Conservation (phyloP, 1,140 invertebrate genomes). For the Laodelphax striatellus region DNA sequence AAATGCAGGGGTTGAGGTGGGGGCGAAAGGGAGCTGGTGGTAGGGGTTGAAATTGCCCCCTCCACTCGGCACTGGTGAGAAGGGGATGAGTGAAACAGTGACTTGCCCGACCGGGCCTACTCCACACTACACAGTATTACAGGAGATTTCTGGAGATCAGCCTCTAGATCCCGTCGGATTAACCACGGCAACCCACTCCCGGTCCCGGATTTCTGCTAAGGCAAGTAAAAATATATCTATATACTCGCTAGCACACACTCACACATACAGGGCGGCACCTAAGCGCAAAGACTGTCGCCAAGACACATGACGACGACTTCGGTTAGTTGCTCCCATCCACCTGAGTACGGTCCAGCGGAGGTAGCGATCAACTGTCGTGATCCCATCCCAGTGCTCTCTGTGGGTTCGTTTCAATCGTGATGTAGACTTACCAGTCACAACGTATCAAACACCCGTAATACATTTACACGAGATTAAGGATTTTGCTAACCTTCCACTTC, state of each 20-base stretch:
- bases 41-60: not conserved
- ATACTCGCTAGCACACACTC: not conserved
- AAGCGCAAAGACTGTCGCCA: not conserved
- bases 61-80: not conserved
- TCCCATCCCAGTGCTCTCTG: too few relatives aligned
- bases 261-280: not conserved
- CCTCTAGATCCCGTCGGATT: not conserved
- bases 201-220: not conserved
- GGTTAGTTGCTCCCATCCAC: not conserved
- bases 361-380: not conserved
- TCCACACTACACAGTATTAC: not conserved
- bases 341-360: not conserved
- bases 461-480: too few relatives aligned
- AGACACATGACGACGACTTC: not conserved
- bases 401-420: too few relatives aligned
- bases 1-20: not conserved
- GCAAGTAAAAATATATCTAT: slow-evolving; percentile 3
- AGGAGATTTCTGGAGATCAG: slow-evolving; percentile 2
- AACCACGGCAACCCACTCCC: not conserved
- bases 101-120: not conserved
- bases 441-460: too few relatives aligned
- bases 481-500: too few relatives aligned
- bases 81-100: too few relatives aligned
- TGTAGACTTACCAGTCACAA: too few relatives aligned
- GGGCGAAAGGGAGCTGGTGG: not conserved